Percentiles rank a stretch among this genome's conserved stretches.
Evolutionary conservation across 2,113 vertebrate genomes (phyloP).

Genomic region (Tragelaphus imberbis): DNA sequence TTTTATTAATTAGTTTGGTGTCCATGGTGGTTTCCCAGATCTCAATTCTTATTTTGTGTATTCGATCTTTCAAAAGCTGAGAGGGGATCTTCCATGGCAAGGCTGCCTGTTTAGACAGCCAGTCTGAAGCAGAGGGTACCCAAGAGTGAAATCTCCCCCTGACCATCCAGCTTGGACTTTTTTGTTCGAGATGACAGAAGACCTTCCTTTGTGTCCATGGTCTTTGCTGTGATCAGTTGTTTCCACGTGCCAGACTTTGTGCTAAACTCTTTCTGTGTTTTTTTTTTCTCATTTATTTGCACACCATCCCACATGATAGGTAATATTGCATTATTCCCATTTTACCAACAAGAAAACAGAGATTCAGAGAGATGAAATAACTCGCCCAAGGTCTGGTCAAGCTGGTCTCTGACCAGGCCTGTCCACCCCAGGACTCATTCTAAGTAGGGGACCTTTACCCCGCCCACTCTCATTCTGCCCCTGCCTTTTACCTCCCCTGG

Average conservation of each 20-base stretch:
- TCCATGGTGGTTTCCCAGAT: neutral
- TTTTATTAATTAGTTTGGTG: neutral
- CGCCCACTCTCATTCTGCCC: no score
- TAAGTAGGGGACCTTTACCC: neutral
- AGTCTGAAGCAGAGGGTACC: neutral
- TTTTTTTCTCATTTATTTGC: neutral
- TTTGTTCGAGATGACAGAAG: neutral
- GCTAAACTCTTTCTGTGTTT: neutral
- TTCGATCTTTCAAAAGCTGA: neutral
- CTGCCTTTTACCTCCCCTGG: neutral
- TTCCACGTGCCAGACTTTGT: neutral
- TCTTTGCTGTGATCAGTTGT: neutral
- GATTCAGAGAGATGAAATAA: neutral
- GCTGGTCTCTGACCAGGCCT: neutral
- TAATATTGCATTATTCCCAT: neutral
- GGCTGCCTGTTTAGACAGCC: neutral
- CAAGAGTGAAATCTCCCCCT: neutral
- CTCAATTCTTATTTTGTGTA: neutral
- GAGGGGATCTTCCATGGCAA: neutral
- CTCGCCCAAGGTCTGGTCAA: neutral
- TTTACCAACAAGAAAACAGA: neutral
- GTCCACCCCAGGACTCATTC: neutral
- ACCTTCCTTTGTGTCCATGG: neutral
- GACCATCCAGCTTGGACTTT: neutral
- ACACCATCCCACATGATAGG: neutral